Conservation (phyloP, 2,113 vertebrate genomes). For the Patagioenas fasciata region DNA sequence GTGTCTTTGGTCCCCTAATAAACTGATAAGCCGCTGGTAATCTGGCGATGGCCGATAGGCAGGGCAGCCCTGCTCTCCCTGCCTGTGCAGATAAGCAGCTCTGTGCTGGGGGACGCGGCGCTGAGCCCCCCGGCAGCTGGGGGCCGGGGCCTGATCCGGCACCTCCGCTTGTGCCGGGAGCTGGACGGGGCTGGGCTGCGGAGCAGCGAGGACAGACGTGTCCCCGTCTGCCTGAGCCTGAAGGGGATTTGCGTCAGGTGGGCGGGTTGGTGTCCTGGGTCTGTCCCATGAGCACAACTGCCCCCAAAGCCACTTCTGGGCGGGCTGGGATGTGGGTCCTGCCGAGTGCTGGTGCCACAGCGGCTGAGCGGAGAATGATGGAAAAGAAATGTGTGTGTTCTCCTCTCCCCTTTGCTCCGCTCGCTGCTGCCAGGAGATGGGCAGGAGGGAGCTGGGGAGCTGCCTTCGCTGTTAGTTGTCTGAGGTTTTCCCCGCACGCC, state of each 20-base stretch:
- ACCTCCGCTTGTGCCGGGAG: accelerated
- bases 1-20: slow-evolving; percentile 54
- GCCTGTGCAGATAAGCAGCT: slow-evolving; percentile 45
- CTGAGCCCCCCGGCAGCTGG: no score
- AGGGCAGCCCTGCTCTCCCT: background rate
- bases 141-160: background rate
- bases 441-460: background rate
- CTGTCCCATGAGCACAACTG: accelerated
- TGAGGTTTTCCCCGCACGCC: background rate
- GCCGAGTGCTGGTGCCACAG: accelerated
- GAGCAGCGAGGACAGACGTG: background rate
- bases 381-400: accelerated
- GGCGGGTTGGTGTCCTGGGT: background rate
- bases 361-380: background rate
- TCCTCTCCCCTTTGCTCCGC: background rate
- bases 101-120: background rate
- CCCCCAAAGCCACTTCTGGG: background rate
- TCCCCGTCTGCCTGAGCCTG: no score
- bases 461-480: background rate
- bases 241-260: accelerated
- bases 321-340: background rate
- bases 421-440: background rate
- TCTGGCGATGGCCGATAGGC: background rate
- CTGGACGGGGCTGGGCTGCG: accelerated
- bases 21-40: slow-evolving; percentile 51